Base-by-base conservation (phyloP, 2,888 invertebrate species). In the Creontiades dilutus region DNA sequence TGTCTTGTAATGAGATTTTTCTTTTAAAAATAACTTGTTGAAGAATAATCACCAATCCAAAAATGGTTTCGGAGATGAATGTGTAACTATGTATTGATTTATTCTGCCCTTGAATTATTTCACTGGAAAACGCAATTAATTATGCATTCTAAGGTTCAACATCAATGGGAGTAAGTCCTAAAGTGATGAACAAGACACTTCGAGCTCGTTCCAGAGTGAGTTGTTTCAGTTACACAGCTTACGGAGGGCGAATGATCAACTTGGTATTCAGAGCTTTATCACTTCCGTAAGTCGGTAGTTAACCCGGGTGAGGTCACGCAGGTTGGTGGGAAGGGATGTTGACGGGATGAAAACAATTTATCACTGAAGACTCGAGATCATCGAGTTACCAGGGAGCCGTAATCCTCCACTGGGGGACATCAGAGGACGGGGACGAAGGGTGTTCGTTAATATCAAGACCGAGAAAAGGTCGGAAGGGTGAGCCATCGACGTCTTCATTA, bases 301-400 rank as follows among this genome's bases (percentile, higher is more conserved):
- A 68, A 68, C 68, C 68, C 23, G 68, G 19, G 68, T 68, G 68
- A 68, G 68, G 68, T 68, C 68, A 23, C 27, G 23, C 68, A 68
- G 68, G 68, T 68, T 68, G 23, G 68, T 68, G 52, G 57, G 13
- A 75, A 75, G 86, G 86, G 68, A 47, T 48, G 88, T 88, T 78
- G 76, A 78, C 88, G 88, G 86, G 88, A 46, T 88, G 88, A 88
- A 88, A 88, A 88, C 88, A 88, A 88, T 88, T 88, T 88, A 55
- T 88, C 78, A 88, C 76, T 88, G 88, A 37, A 19, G 48, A 75
- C 57, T 85, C 85, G 48, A 86, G 86, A 88, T 88, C 88, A 88
- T 88, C 88, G 76, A 88, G 80, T 88, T 88, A 88, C 82, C 52
- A 52, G 47, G 82, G 52, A 28, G 82, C 47, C 82, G 52, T 82